Conservation (phyloP, 1,140 invertebrate species). For the Drosophila sucinea region DNA sequence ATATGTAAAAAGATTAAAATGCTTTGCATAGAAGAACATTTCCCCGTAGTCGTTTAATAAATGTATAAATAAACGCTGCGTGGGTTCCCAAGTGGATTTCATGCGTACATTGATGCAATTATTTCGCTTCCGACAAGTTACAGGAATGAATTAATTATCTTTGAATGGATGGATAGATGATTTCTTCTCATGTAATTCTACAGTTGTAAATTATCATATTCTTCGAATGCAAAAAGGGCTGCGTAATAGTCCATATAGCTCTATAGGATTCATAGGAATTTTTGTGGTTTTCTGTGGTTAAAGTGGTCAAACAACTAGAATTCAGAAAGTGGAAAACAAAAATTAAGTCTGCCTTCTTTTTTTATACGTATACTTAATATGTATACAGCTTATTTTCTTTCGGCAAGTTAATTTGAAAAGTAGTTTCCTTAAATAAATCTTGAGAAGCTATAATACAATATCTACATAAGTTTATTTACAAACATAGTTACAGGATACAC, state of each 20-base stretch:
- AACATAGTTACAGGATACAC: constrained; percentile 32
- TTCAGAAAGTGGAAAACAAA: too few species aligned
- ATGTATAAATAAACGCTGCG: constrained; percentile 23
- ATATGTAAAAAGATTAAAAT: constrained; percentile 78
- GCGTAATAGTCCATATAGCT: too few species aligned
- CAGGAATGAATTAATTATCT: not conserved
- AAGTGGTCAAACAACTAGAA: too few species aligned
- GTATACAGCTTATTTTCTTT: too few species aligned
- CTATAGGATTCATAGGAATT: too few species aligned
- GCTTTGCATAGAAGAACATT: constrained; percentile 67
- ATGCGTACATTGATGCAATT: not conserved
- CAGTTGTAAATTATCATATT: too few species aligned
- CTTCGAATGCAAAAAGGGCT: too few species aligned
- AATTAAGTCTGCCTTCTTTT: too few species aligned
- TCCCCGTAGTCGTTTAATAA: constrained; percentile 27
- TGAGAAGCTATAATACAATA: constrained; percentile 36
- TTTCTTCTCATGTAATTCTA: too few species aligned
- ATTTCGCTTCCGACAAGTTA: not conserved
- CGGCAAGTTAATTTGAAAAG: not conserved
- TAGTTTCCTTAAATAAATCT: not conserved
- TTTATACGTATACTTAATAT: too few species aligned
- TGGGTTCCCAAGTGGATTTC: not conserved
- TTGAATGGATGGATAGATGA: too few species aligned
- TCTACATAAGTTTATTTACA: constrained; percentile 64
- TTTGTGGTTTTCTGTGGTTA: too few species aligned